Evolutionary conservation across 2,888 invertebrate species (phyloP).

Genomic region (Hylaea fasciaria): DNA sequence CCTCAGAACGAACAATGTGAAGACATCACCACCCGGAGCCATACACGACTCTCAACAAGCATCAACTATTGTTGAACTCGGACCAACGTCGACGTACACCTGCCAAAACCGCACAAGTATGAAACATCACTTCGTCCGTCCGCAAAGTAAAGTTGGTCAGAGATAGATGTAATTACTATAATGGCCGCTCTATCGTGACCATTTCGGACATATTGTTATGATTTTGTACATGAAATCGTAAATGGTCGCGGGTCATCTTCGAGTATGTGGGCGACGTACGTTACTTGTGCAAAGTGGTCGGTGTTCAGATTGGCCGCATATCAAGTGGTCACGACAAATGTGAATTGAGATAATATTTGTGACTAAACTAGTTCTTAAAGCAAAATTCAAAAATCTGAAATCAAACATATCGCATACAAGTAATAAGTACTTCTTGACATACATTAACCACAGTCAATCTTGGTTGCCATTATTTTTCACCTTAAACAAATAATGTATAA

Average conservation of each 20-base stretch:
- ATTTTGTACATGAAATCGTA: slow-evolving; percentile 79
- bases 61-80: slow-evolving; percentile 74
- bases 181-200: slow-evolving; percentile 76
- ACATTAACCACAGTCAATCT: too few species aligned
- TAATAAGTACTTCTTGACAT: too few species aligned
- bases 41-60: slow-evolving; percentile 69
- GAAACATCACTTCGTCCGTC: slow-evolving; percentile 45
- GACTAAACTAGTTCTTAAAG: neutral
- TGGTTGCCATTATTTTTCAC: too few species aligned
- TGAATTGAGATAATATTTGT: slow-evolving; percentile 27
- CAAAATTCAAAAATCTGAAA: neutral
- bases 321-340: slow-evolving; percentile 57
- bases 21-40: slow-evolving; percentile 70
- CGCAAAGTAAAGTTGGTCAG: slow-evolving; percentile 56
- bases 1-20: slow-evolving; percentile 72
- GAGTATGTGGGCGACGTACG: slow-evolving; percentile 55
- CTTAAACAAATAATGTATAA: too few species aligned
- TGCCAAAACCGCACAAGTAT: slow-evolving; percentile 44
- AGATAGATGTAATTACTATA: slow-evolving; percentile 75
- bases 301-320: slow-evolving; percentile 54
- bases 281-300: slow-evolving; percentile 69
- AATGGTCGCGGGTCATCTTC: slow-evolving; percentile 75
- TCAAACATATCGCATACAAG: too few species aligned
- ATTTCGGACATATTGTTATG: slow-evolving; percentile 75
- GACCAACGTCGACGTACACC: slow-evolving; percentile 54